These are phyloP conservation scores for Acanthosepion pharaonis DNA, from an alignment of 2,888 invertebrate genomes.

Conservation along the genomic window DNA sequence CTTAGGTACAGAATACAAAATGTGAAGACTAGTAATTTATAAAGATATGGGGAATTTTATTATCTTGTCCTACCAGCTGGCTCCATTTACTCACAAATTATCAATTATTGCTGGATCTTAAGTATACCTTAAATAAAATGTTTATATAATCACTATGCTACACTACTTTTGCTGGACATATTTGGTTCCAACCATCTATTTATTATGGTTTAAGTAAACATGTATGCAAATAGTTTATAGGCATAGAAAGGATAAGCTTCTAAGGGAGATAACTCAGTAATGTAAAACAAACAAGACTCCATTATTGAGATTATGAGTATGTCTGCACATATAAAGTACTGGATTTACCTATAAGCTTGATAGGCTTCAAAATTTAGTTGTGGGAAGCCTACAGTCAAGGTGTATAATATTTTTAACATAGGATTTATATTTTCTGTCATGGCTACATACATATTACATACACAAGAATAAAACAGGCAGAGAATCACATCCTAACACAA, in stretches of 20 bases:
- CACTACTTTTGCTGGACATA: background rate
- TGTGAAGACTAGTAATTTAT: background rate
- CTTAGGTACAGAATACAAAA: background rate
- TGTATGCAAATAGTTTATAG: background rate
- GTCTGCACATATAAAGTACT: too few species aligned
- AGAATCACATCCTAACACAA: too few species aligned
- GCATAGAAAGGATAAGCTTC: background rate
- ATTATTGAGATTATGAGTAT: too few species aligned
- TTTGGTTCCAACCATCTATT: background rate
- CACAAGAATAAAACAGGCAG: too few species aligned
- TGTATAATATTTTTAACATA: too few species aligned
- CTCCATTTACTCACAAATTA: background rate
- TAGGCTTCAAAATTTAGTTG: too few species aligned
- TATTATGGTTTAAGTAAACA: background rate
- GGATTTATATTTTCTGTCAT: too few species aligned
- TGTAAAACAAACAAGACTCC: background rate
- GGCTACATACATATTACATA: too few species aligned
- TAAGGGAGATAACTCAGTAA: background rate
- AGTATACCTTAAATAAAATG: background rate
- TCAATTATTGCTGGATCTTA: conserved; percentile 7
- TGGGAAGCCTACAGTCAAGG: too few species aligned
- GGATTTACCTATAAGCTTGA: too few species aligned
- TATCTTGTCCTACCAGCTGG: background rate
- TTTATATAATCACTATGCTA: background rate
- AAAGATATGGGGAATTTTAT: too few species aligned